A percentile compares a stretch with the other conserved stretches of the same genome.
These are phyloP conservation scores for Erythrocercus mccallii DNA, from an alignment of 2,113 vertebrate species.

Conservation along the genomic window DNA sequence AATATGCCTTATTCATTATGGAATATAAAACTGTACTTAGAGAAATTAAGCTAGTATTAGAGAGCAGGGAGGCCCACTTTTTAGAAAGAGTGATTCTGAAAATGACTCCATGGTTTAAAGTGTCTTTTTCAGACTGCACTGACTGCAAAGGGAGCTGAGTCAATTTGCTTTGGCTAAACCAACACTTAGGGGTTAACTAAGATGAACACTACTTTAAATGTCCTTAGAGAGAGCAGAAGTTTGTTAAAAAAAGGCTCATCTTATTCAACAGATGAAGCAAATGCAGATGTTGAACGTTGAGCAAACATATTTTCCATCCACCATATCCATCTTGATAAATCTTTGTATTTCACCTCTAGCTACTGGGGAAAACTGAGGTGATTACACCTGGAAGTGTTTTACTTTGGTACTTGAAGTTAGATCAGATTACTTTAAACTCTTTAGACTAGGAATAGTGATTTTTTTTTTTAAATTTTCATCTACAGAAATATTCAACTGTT, in stretches of 20 bases:
- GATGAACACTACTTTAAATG: not conserved
- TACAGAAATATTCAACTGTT: not conserved
- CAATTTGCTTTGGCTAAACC: not conserved
- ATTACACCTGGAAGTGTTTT: not conserved
- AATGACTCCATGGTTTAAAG: not conserved
- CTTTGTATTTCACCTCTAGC: not conserved
- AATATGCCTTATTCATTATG: not conserved
- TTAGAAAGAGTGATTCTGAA: not conserved
- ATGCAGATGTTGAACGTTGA: not conserved
- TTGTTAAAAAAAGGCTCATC: not conserved
- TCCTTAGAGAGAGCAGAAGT: not conserved
- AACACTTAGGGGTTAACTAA: not conserved
- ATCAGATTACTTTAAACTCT: not conserved
- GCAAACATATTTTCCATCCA: not conserved
- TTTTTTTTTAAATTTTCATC: rapidly evolving
- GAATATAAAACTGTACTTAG: not conserved
- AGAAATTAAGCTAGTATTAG: not conserved
- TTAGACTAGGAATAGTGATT: not conserved
- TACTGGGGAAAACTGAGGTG: not conserved
- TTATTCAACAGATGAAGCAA: not conserved
- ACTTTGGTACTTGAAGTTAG: not conserved
- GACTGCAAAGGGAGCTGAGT: not conserved
- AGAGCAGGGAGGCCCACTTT: not conserved
- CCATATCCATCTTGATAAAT: not conserved
- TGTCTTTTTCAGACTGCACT: rapidly evolving